phyloP scores from a whole-genome alignment of 2,888 invertebrate genomes.

The Erannis defoliaria region DNA sequence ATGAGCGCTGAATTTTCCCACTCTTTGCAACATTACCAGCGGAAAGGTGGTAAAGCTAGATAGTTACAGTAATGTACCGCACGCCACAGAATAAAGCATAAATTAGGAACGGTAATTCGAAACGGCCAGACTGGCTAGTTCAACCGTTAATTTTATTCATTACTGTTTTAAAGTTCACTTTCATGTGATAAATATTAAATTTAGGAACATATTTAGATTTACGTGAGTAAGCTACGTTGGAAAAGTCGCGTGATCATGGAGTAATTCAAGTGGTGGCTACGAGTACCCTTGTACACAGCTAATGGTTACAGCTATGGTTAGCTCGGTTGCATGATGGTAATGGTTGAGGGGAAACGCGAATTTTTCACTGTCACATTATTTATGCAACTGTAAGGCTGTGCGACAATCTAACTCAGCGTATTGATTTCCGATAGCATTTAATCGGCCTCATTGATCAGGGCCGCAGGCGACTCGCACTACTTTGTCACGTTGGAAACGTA shows the following conservation, averaged over 20 bases:
- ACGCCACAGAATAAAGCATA: slow-evolving; percentile 40
- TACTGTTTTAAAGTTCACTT: slow-evolving; percentile 40
- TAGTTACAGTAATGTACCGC: slow-evolving; percentile 33
- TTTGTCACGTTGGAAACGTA: slow-evolving; percentile 35
- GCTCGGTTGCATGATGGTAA: slow-evolving; percentile 38
- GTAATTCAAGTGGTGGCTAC: slow-evolving; percentile 7
- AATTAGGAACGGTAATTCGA: slow-evolving; percentile 44
- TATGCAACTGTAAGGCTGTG: slow-evolving; percentile 32
- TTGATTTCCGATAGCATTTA: slow-evolving; percentile 42
- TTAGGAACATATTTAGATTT: background rate
- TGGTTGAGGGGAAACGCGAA: slow-evolving; percentile 25
- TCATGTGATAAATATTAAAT: slow-evolving; percentile 18
- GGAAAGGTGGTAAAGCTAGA: slow-evolving; percentile 37
- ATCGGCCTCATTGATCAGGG: slow-evolving; percentile 43
- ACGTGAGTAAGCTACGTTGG: background rate
- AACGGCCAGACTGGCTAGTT: slow-evolving; percentile 44
- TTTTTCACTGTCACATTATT: slow-evolving; percentile 35
- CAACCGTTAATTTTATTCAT: slow-evolving; percentile 47
- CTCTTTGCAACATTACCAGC: slow-evolving; percentile 43
- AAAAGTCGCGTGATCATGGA: slow-evolving; percentile 40
- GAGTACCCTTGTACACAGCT: slow-evolving; percentile 16
- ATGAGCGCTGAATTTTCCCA: slow-evolving; percentile 43
- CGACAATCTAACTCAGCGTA: slow-evolving; percentile 24
- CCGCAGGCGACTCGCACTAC: slow-evolving; percentile 36
- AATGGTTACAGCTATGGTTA: no score